Percentiles rank a stretch among this genome's conserved stretches.
Conservation (phyloP, 2,797 vertebrate species). For the Dicrostonyx torquatus region DNA sequence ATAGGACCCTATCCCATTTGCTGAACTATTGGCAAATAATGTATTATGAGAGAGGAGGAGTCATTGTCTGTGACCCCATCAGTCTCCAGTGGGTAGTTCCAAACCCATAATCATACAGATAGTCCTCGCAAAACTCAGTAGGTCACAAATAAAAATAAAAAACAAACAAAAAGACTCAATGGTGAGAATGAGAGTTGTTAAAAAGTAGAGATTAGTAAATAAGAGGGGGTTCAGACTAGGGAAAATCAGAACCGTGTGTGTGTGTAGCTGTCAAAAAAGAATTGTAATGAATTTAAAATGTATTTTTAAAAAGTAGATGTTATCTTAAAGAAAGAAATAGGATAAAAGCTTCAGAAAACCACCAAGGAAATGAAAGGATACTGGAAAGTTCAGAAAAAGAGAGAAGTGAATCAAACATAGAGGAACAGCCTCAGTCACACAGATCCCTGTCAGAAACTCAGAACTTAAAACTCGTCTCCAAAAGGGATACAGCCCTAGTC, state of each 20-base stretch:
- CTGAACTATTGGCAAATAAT: neutral
- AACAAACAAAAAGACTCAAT: neutral
- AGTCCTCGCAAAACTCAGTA: neutral
- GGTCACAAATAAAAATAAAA: neutral
- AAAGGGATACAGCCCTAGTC: neutral
- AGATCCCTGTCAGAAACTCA: neutral
- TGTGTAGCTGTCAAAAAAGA: neutral
- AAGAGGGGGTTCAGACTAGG: neutral
- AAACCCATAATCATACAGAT: neutral
- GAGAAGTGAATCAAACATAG: neutral
- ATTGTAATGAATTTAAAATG: neutral
- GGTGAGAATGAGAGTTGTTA: neutral
- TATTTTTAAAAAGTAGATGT: neutral
- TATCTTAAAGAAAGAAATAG: neutral
- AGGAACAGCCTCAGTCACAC: neutral
- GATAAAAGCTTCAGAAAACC: neutral
- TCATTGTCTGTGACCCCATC: neutral
- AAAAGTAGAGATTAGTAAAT: neutral
- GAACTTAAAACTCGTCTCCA: neutral
- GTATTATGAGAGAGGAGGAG: neutral
- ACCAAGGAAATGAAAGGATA: neutral
- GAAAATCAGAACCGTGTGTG: neutral
- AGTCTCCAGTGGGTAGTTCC: neutral
- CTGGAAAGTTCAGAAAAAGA: neutral
- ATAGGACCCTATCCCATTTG: neutral